A percentile compares a stretch with the other conserved stretches of the same genome.
Conservation (phyloP, 2,113 vertebrate species). For the Notiomystis cincta region DNA sequence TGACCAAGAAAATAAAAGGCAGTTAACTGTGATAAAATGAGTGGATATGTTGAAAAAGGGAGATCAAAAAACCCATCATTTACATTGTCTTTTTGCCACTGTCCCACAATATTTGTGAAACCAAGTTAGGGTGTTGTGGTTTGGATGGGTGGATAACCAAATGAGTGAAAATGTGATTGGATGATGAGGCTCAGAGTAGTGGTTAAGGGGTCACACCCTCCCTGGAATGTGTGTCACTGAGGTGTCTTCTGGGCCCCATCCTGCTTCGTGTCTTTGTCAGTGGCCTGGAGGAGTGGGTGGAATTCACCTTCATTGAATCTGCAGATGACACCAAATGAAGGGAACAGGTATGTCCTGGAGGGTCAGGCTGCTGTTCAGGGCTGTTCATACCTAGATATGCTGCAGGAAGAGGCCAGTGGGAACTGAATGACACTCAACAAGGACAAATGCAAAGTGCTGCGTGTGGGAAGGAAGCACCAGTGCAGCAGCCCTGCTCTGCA, state of each 20-base stretch:
- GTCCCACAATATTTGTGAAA: background rate
- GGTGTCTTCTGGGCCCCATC: background rate
- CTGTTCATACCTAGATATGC: background rate
- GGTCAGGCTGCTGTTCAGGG: background rate
- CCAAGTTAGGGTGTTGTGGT: background rate
- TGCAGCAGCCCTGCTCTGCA: background rate
- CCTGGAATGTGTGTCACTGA: background rate
- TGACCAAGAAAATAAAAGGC: background rate
- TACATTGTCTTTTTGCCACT: background rate
- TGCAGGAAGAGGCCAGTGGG: background rate
- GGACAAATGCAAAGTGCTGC: background rate
- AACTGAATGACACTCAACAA: background rate
- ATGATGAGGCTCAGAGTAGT: background rate
- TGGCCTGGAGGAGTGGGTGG: background rate
- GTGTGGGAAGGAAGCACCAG: background rate
- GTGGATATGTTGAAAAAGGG: background rate
- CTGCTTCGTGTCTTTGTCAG: background rate
- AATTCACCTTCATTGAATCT: background rate
- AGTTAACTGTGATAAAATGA: background rate
- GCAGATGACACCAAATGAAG: background rate
- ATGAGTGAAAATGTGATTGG: background rate
- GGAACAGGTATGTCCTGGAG: background rate
- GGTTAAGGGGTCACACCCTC: background rate
- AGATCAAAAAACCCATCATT: background rate
- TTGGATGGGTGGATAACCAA: background rate